phyloP scores from a whole-genome alignment of 1,140 invertebrate species.

The Drosophila dunni region DNA sequence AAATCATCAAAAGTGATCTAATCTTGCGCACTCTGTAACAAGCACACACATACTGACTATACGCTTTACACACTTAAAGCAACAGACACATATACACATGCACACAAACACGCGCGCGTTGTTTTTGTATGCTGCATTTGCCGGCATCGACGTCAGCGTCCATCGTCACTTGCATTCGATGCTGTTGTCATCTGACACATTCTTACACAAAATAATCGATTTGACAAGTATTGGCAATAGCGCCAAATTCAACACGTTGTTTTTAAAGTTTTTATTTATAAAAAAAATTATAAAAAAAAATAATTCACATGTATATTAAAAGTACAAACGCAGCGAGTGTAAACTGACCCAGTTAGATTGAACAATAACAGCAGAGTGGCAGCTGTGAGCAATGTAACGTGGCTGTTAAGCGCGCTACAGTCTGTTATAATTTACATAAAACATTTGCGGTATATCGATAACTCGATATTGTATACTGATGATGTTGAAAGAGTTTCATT shows the following conservation, averaged over 20 bases:
- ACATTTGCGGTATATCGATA: slow-evolving; percentile 6
- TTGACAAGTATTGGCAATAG: background rate
- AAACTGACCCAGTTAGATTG: slow-evolving; percentile 52
- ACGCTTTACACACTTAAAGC: slow-evolving; percentile 11
- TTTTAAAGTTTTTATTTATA: slow-evolving; percentile 10
- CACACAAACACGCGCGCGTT: slow-evolving; percentile 17
- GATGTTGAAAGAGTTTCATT: no score
- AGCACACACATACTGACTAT: slow-evolving; percentile 3
- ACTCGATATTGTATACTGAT: slow-evolving; percentile 5
- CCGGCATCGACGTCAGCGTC: slow-evolving; percentile 43
- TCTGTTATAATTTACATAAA: slow-evolving; percentile 2
- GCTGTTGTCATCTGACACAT: slow-evolving; percentile 16
- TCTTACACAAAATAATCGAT: slow-evolving; percentile 5
- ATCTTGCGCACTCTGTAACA: slow-evolving; percentile 40
- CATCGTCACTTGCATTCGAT: slow-evolving; percentile 18
- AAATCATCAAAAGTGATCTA: slow-evolving; percentile 49
- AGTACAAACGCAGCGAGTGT: slow-evolving; percentile 37
- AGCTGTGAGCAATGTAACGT: slow-evolving; percentile 33
- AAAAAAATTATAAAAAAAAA: slow-evolving; percentile 7
- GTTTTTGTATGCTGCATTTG: slow-evolving; percentile 38
- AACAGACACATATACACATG: slow-evolving; percentile 7
- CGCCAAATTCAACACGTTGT: slow-evolving; percentile 24
- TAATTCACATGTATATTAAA: slow-evolving; percentile 17
- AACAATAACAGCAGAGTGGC: slow-evolving; percentile 52
- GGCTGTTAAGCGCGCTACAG: slow-evolving; percentile 8